phyloP scores from a whole-genome alignment of 2,113 vertebrate genomes.

The Corythaeola cristata region DNA sequence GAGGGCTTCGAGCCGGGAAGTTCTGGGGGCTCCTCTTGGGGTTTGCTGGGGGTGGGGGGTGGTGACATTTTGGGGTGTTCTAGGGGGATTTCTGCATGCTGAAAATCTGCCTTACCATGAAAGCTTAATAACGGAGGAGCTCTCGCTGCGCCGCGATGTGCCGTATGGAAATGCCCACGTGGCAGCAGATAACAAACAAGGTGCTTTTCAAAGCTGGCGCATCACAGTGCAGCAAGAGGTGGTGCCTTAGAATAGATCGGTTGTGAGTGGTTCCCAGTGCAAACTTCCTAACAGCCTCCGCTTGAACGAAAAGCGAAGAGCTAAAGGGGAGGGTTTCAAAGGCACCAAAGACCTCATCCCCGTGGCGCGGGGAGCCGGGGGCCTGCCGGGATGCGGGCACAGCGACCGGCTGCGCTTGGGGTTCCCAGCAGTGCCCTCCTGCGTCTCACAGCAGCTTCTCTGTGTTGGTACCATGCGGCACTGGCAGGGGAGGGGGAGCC shows the following conservation, averaged over 20 bases:
- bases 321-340: slow-evolving; percentile 10
- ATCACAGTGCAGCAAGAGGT: slow-evolving; percentile 10
- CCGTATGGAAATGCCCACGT: neutral
- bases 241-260: slow-evolving; percentile 53
- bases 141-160: neutral
- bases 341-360: neutral
- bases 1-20: neutral
- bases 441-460: neutral
- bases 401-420: rapidly evolving
- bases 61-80: neutral
- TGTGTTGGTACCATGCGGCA: neutral
- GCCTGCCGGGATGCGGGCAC: rapidly evolving
- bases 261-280: slow-evolving; percentile 20
- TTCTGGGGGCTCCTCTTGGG: neutral
- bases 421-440: neutral
- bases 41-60: rapidly evolving
- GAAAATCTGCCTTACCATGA: neutral
- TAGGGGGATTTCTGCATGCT: rapidly evolving
- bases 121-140: neutral
- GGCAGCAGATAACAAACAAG: slow-evolving; percentile 5
- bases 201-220: slow-evolving; percentile 29
- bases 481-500: neutral
- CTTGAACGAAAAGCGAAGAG: neutral
- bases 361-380: neutral
- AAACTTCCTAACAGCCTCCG: neutral